Evolutionary conservation across 64 coral and sea anemone genomes (phyloP).

Genomic region (Dendronephthya gigantea): DNA sequence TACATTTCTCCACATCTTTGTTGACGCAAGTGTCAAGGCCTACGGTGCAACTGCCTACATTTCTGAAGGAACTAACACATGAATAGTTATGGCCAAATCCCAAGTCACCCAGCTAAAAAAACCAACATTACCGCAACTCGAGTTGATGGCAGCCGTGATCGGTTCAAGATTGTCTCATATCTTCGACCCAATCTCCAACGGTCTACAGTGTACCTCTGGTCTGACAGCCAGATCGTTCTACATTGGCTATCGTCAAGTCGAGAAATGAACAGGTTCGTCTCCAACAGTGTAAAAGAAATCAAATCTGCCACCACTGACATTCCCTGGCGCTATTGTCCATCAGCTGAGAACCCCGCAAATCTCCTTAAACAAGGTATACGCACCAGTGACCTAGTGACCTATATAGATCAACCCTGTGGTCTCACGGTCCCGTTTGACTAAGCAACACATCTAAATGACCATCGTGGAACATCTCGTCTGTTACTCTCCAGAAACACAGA

Average conservation of each 20-base stretch:
- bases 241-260: not conserved
- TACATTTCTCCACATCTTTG: no score
- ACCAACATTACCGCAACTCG: not conserved
- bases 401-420: not conserved
- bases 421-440: not conserved
- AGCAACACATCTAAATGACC: not conserved
- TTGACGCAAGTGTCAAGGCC: no score
- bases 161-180: not conserved
- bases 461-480: not conserved
- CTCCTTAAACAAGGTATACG: not conserved
- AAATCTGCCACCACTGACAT: not conserved
- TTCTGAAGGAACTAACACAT: no score
- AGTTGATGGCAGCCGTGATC: not conserved
- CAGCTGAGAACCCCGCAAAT: not conserved
- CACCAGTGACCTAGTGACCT: not conserved
- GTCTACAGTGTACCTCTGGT: not conserved
- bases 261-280: not conserved
- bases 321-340: not conserved
- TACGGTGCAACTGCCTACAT: no score
- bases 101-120: not conserved
- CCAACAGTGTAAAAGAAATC: not conserved
- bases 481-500: not conserved
- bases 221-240: not conserved
- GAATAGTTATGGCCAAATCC: no score
- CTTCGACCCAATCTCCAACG: not conserved